These are phyloP conservation scores for Hirundichthys speculiger DNA, from an alignment of 2,113 vertebrate genomes.

Conservation along the genomic window DNA sequence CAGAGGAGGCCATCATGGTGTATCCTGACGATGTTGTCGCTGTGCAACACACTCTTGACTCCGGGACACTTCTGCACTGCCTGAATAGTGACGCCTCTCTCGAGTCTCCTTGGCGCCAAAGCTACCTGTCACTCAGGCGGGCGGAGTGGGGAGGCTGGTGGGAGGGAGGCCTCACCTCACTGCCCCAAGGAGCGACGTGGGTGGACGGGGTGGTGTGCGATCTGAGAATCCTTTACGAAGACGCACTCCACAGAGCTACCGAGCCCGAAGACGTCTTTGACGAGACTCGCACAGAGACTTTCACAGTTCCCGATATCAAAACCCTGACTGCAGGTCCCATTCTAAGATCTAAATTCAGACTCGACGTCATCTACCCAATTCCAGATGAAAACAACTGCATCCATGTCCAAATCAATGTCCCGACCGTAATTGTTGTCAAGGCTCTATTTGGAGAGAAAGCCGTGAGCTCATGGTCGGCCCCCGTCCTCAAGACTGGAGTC, in stretches of 20 bases:
- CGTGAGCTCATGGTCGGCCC: constrained; percentile 77
- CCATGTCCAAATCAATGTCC: constrained; percentile 62
- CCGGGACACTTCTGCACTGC: constrained; percentile 76
- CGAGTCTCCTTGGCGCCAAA: constrained; percentile 81
- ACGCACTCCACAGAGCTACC: constrained; percentile 49
- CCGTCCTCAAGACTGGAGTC: constrained; percentile 61
- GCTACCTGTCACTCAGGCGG: constrained; percentile 74
- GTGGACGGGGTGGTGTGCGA: constrained; percentile 80
- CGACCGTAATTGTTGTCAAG: constrained; percentile 68
- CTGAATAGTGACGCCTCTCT: constrained; percentile 5
- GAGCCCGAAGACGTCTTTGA: constrained; percentile 33
- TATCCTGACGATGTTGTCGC: constrained; percentile 83
- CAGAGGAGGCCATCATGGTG: constrained; percentile 65
- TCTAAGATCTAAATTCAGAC: constrained; percentile 41
- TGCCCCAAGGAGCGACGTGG: constrained; percentile 64
- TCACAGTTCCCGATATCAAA: constrained; percentile 10
- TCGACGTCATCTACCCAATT: constrained; percentile 71
- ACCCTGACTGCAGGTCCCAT: not conserved
- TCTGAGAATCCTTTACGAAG: constrained; percentile 75
- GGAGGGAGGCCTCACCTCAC: constrained; percentile 63
- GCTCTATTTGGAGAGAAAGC: constrained; percentile 63
- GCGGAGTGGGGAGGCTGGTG: constrained; percentile 78
- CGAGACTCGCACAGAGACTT: constrained; percentile 30
- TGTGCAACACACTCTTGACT: constrained; percentile 76
- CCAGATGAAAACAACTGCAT: constrained; percentile 65